Evolutionary conservation across 2,888 invertebrate species (phyloP).

Genomic region (Rutpela maculata): DNA sequence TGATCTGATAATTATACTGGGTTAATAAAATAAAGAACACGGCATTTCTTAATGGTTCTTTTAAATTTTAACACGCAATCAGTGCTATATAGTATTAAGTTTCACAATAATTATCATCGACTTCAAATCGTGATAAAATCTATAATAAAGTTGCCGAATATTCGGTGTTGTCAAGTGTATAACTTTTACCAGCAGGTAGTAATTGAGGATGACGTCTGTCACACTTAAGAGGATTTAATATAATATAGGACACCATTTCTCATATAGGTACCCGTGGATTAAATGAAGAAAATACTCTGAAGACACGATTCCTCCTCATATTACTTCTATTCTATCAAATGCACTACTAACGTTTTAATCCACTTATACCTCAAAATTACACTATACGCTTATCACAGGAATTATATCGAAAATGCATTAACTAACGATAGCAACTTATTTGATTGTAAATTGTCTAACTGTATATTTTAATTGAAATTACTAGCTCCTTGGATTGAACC

Average conservation of each 20-base stretch:
- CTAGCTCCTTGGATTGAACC: too few relatives aligned
- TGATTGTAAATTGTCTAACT: too few relatives aligned
- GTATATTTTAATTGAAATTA: too few relatives aligned
- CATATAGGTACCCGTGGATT: constrained; percentile 32
- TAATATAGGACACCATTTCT: constrained; percentile 47
- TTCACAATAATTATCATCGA: constrained; percentile 29
- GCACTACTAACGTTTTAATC: background rate
- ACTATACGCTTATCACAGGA: background rate
- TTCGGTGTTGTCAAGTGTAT: constrained; percentile 39
- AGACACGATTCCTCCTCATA: background rate
- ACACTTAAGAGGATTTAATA: constrained; percentile 47
- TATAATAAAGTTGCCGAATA: constrained; percentile 41
- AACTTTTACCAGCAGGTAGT: constrained; percentile 50
- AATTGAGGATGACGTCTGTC: constrained; percentile 51
- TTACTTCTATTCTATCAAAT: background rate
- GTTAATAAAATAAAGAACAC: constrained; percentile 23
- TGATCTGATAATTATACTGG: constrained; percentile 21
- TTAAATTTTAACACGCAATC: constrained; percentile 13
- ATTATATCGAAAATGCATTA: constrained; percentile 1
- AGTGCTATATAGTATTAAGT: constrained; percentile 28
- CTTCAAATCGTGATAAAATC: constrained; percentile 39
- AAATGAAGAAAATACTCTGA: constrained; percentile 3
- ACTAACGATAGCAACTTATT: background rate
- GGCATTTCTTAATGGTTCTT: constrained; percentile 17
- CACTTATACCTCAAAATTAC: background rate